Evolutionary conservation across 2,888 invertebrate species (phyloP), one percentile per base, ranked within the genome.

Genomic region (Carcina quercana): DNA sequence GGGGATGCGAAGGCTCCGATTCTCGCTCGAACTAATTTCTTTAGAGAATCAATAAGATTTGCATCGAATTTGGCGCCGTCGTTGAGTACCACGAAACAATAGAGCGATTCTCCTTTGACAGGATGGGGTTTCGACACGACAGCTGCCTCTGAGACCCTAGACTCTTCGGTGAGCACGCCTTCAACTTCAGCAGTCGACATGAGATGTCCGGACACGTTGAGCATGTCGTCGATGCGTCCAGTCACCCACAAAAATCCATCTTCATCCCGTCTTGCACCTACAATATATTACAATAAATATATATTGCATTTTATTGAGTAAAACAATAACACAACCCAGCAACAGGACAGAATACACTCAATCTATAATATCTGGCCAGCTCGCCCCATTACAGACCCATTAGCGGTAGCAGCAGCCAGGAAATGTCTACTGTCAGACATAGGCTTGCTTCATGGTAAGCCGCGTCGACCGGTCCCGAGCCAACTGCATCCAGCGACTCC

Each of bases 211-310:
- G 97, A 97, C 5, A 99, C 98, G 73, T 99, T 99, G 47, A 99
- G 85, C 96, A 99, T 97, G 70, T 99, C 99, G 68, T 99, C 98
- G 21, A 98, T 94, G 36, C 98, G 90, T 0, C 98, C 98, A 0
- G 97, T 98, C 37, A 98, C 92, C 97, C 97, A 97, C 34, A 96
- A 80, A 69, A 96, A 97, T 0, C 98, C 98, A 66, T 99, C 98
- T 13, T 91, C 88, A 69, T 99, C 98, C 36, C 96, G 86, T 47
- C 88, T 87, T 0, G 96, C 97, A 34, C 97, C 97, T 97, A 62
- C 13, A 62, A 47, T 13, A n/a, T n/a, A n/a, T n/a, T n/a, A n/a
- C n/a, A 13, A 10, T n/a, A 25, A 10, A 24, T 15, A 15, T 28
- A 15, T 2, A 5, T 8, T 24, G 10, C 5, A 24, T 11, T 5